phyloP scores from a whole-genome alignment of 2,888 invertebrate species.

The Drosophila lacicola region DNA sequence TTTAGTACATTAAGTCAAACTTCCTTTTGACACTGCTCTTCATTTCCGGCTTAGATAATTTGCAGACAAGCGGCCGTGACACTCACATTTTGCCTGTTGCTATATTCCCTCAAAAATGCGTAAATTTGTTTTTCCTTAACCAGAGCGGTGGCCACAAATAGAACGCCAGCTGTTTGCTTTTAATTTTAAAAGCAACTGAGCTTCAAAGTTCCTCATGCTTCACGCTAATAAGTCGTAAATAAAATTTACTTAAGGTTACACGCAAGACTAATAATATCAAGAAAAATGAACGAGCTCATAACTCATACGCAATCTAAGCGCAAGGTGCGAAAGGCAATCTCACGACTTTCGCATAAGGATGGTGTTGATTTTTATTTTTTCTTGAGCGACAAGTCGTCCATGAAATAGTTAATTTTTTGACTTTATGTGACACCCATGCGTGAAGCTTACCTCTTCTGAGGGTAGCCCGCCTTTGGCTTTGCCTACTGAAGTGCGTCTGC shows the following conservation, averaged over 20 bases:
- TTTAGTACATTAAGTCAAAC: slow-evolving; percentile 62
- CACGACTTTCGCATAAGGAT: slow-evolving; percentile 10
- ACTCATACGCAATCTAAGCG: slow-evolving; percentile 58
- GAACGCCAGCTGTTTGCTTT: slow-evolving; percentile 29
- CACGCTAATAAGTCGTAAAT: slow-evolving; percentile 19
- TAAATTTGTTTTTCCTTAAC: slow-evolving; percentile 14
- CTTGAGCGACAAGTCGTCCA: slow-evolving; percentile 56
- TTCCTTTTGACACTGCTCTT: slow-evolving; percentile 66
- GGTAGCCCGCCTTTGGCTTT: slow-evolving; percentile 9
- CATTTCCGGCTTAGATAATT: slow-evolving; percentile 67
- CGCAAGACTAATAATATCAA: slow-evolving; percentile 44
- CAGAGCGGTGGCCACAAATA: slow-evolving; percentile 8
- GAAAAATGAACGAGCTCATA: slow-evolving; percentile 48
- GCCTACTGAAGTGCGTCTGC: slow-evolving; percentile 27
- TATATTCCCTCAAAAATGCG: slow-evolving; percentile 28
- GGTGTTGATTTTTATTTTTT: slow-evolving; percentile 18
- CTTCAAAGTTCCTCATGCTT: background rate
- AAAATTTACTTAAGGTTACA: slow-evolving; percentile 49
- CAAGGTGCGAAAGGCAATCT: slow-evolving; percentile 16
- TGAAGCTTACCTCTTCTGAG: slow-evolving; percentile 5
- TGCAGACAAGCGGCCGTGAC: slow-evolving; percentile 18
- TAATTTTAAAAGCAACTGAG: slow-evolving; percentile 36
- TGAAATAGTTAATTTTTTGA: slow-evolving; percentile 70
- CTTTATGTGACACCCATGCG: slow-evolving; percentile 50
- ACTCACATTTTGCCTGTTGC: slow-evolving; percentile 10